Conservation (phyloP, 2,113 vertebrate genomes). For the Bubo blakistoni region DNA sequence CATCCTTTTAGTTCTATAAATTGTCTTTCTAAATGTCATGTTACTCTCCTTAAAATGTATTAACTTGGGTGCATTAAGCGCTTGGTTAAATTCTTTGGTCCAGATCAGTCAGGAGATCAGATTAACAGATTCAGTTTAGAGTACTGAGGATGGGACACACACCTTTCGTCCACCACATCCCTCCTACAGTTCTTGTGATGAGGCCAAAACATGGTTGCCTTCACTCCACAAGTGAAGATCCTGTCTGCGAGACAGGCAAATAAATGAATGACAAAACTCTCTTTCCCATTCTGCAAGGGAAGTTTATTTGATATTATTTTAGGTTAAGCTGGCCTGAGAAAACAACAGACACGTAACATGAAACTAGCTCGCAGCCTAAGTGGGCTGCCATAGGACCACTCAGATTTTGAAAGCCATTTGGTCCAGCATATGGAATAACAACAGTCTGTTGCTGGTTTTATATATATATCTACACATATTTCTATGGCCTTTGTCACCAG, state of each 20-base stretch:
- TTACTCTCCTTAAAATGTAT: neutral
- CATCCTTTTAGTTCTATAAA: neutral
- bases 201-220: neutral
- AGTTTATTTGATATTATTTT: neutral
- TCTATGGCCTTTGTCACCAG: neutral
- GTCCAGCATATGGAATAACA: neutral
- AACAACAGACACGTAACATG: rapidly evolving
- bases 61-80: neutral
- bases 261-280: neutral
- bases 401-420: neutral
- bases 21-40: neutral
- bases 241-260: neutral
- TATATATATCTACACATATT: neutral
- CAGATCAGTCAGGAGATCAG: neutral
- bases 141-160: neutral
- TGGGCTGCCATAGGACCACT: neutral
- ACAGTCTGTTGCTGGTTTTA: neutral
- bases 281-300: neutral
- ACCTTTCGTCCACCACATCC: neutral
- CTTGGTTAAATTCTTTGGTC: neutral
- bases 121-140: neutral
- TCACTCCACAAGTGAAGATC: neutral
- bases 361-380: neutral
- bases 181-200: neutral
- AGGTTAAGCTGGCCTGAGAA: neutral